These are phyloP conservation scores for Megaustenia siamemsis DNA, from an alignment of 2,888 invertebrate genomes.

Conservation along the genomic window DNA sequence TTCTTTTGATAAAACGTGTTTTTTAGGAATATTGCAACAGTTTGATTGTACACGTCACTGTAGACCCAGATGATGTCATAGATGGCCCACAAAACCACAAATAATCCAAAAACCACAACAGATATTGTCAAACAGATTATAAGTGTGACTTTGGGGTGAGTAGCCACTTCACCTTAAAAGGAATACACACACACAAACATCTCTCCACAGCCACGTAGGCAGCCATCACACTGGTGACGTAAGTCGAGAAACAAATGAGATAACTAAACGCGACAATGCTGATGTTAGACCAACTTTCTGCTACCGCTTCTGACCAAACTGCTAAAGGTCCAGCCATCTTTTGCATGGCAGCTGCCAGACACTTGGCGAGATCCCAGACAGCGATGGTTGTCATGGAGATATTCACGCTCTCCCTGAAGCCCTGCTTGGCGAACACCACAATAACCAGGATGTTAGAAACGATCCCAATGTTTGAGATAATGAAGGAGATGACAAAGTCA, in stretches of 20 bases:
- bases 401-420: constrained; percentile 46
- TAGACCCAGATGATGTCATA: no score
- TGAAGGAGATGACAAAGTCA: constrained; percentile 35
- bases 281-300: constrained; percentile 45
- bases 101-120: no score
- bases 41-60: no score
- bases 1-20: no score
- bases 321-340: constrained; percentile 32
- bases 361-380: constrained; percentile 47
- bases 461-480: constrained; percentile 29
- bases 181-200: constrained; percentile 50
- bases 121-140: no score
- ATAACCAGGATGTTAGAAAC: constrained; percentile 37
- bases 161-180: constrained; percentile 48
- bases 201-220: constrained; percentile 52
- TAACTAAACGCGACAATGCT: constrained; percentile 37
- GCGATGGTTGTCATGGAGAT: constrained; percentile 52
- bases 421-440: constrained; percentile 43
- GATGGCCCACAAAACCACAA: no score
- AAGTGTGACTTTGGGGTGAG: constrained; percentile 51
- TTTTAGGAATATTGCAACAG: no score
- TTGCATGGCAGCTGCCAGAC: constrained; percentile 38
- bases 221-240: constrained; percentile 49
- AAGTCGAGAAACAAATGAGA: constrained; percentile 46
- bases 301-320: background rate